Evolutionary conservation across 2,113 vertebrate species (phyloP).

Genomic region (Chlorocebus sabaeus): DNA sequence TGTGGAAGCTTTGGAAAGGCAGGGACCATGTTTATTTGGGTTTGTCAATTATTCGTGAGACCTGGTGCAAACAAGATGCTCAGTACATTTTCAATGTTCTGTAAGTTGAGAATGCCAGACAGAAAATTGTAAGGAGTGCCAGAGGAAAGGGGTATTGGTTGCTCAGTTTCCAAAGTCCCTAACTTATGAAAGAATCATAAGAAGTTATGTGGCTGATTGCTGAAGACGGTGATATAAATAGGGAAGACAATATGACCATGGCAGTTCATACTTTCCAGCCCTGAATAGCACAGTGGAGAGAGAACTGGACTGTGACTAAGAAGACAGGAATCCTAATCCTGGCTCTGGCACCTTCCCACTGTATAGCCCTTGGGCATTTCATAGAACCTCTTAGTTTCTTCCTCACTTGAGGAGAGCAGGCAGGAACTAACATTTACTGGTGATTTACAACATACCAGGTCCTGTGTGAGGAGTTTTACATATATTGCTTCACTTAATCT

Average conservation of each 20-base stretch:
- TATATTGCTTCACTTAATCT: conserved; percentile 42
- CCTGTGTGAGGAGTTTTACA: conserved; percentile 16
- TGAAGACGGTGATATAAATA: neutral
- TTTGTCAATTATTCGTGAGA: neutral
- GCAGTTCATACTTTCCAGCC: neutral
- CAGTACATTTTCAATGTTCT: neutral
- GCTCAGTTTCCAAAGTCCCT: neutral
- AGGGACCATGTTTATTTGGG: neutral
- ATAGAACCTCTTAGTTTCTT: neutral
- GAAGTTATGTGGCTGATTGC: neutral
- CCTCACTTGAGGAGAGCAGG: neutral
- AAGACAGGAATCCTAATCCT: conserved; percentile 2
- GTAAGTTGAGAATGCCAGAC: neutral
- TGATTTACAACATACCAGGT: conserved; percentile 60
- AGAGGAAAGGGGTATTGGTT: neutral
- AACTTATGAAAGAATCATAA: neutral
- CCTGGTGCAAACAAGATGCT: neutral
- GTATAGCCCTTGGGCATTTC: neutral
- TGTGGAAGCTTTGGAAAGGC: neutral
- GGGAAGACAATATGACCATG: neutral
- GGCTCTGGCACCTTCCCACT: conserved; percentile 11
- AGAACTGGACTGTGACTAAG: neutral
- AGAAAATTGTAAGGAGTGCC: neutral
- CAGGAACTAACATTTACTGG: neutral
- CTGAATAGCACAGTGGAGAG: neutral